A percentile compares a stretch with the other conserved stretches of the same genome.
phyloP scores from a whole-genome alignment of 2,113 vertebrate genomes.

The Gnathonemus longibarbis region DNA sequence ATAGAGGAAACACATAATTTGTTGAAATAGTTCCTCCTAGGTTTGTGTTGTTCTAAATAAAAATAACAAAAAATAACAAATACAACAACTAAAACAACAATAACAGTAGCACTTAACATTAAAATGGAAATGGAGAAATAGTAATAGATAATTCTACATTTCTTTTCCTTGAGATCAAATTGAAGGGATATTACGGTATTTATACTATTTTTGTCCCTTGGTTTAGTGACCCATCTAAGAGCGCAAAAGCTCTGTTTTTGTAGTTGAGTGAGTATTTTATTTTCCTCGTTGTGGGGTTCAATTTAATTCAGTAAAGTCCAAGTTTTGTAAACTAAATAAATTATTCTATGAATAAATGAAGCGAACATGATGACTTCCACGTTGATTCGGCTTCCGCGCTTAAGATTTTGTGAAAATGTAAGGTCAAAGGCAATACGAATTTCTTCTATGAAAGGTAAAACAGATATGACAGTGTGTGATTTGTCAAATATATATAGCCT shows the following conservation, averaged over 20 bases:
- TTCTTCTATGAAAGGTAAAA: conserved; percentile 14
- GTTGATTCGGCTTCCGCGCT: conserved; percentile 4
- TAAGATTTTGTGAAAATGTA: conserved; percentile 24
- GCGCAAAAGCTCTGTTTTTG: background rate
- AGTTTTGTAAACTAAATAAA: background rate
- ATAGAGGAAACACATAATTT: background rate
- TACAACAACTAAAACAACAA: background rate
- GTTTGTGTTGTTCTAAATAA: background rate
- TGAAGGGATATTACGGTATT: background rate
- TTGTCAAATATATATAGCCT: background rate
- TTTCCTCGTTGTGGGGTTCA: background rate
- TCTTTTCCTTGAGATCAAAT: background rate
- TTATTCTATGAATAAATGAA: background rate
- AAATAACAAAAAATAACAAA: background rate
- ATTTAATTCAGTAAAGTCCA: background rate
- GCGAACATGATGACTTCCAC: conserved; percentile 26
- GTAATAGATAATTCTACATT: background rate
- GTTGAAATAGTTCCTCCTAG: background rate
- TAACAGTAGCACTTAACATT: background rate
- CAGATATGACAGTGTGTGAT: background rate
- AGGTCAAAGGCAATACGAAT: conserved; percentile 15
- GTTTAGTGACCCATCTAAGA: background rate
- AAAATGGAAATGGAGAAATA: background rate
- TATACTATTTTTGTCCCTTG: background rate
- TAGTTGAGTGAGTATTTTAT: background rate